Conservation (phyloP, 2,888 invertebrate genomes). For the Panorpa germanica region DNA sequence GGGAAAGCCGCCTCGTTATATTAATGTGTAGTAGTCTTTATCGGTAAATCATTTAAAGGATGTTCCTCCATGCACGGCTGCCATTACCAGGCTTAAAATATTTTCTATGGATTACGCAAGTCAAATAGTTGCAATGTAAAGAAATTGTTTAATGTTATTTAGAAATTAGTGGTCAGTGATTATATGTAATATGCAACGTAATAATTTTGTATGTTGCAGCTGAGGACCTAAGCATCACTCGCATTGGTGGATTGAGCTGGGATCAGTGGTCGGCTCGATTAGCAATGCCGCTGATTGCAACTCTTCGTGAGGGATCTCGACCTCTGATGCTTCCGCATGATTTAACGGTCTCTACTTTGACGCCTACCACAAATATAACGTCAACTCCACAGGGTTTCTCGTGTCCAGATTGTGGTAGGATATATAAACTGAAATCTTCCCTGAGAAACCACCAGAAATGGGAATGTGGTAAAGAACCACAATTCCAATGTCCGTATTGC, state of each 20-base stretch:
- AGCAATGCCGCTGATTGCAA: conserved; percentile 46
- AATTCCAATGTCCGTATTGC: conserved; percentile 66
- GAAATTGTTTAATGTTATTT: too few relatives aligned
- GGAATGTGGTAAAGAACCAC: conserved; percentile 73
- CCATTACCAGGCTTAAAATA: too few relatives aligned
- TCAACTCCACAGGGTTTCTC: too few relatives aligned
- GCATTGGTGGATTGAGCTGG: conserved; percentile 49
- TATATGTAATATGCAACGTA: conserved; percentile 21
- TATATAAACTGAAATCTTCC: conserved; percentile 74
- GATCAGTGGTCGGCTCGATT: conserved; percentile 57
- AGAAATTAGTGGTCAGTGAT: neutral
- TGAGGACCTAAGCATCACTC: conserved; percentile 53
- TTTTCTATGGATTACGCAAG: too few relatives aligned
- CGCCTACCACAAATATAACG: too few relatives aligned
- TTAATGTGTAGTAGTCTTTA: too few relatives aligned
- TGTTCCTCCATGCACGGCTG: too few relatives aligned
- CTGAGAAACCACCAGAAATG: conserved; percentile 68
- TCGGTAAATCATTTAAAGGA: too few relatives aligned
- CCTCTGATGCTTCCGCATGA: conserved; percentile 24
- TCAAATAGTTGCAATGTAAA: conserved; percentile 24
- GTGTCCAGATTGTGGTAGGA: conserved; percentile 66
- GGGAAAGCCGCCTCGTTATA: too few relatives aligned
- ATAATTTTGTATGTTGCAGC: too few relatives aligned
- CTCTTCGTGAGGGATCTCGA: conserved; percentile 32
- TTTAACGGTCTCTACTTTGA: conserved; percentile 20